Conservation (phyloP, 2,797 vertebrate species). For the Enteromius anoplus region DNA sequence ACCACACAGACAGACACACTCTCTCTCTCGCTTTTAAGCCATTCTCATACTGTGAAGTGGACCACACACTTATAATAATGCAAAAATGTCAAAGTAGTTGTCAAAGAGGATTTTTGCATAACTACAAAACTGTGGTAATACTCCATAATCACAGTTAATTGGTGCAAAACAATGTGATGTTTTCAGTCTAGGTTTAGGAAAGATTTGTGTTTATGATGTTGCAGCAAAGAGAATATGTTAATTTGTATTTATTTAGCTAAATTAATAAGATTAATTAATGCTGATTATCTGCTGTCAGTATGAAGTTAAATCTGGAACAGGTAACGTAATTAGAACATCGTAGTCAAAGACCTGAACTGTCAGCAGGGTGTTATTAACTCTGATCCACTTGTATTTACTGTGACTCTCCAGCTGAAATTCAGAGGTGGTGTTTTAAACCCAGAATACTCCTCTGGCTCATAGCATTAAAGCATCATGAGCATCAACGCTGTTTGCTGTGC, state of each 20-base stretch:
- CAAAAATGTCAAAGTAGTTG: not conserved
- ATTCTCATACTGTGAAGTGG: not conserved
- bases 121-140: not conserved
- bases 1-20: not conserved
- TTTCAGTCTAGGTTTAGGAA: not conserved
- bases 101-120: not conserved
- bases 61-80: not conserved
- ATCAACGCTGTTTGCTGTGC: not conserved
- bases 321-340: slow-evolving; percentile 20
- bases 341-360: slow-evolving; percentile 2
- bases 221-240: not conserved
- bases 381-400: not conserved
- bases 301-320: slow-evolving; percentile 6
- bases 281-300: not conserved
- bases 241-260: not conserved
- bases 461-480: not conserved
- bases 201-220: not conserved
- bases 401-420: not conserved
- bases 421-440: not conserved
- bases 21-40: not conserved
- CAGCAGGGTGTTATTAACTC: slow-evolving; percentile 16
- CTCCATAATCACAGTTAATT: not conserved
- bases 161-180: not conserved
- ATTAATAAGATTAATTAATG: slow-evolving; percentile 2
- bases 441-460: not conserved